A percentile compares a stretch with the other conserved stretches of the same genome.
Evolutionary conservation across 2,797 vertebrate genomes (phyloP).

Genomic region (Malurus splendens): DNA sequence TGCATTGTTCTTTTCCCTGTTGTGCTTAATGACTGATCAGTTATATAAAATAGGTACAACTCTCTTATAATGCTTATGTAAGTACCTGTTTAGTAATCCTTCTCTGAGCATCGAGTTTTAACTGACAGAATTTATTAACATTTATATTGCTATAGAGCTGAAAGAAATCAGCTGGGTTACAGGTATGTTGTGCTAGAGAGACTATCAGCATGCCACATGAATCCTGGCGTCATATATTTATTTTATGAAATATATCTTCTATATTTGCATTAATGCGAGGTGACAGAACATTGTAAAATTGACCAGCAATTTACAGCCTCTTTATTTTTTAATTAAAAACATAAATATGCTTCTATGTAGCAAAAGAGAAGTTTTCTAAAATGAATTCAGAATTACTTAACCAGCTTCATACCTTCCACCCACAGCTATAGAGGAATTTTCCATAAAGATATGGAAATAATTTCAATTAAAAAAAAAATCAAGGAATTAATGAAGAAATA

Average conservation of each 20-base stretch:
- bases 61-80: conserved; percentile 25
- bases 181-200: neutral
- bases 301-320: conserved; percentile 34
- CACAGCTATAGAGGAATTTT: conserved; percentile 7
- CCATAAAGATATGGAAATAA: neutral
- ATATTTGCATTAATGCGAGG: conserved; percentile 29
- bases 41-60: conserved; percentile 30
- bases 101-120: conserved; percentile 21
- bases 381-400: conserved; percentile 20
- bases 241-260: conserved; percentile 8
- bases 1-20: conserved; percentile 8
- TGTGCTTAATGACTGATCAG: conserved; percentile 25
- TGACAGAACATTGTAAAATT: conserved; percentile 26
- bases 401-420: neutral
- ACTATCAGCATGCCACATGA: conserved; percentile 1
- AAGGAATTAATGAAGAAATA: neutral
- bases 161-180: neutral
- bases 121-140: conserved; percentile 24
- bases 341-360: conserved; percentile 33
- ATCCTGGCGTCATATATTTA: neutral
- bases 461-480: neutral
- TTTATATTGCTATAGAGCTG: conserved; percentile 5
- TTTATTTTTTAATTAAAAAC: conserved; percentile 56
- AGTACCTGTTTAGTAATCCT: conserved; percentile 43
- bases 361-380: conserved; percentile 6